Evolutionary conservation across 2,113 vertebrate genomes (phyloP), one percentile per base, ranked within the genome.

Genomic region (Lepus timidus): DNA sequence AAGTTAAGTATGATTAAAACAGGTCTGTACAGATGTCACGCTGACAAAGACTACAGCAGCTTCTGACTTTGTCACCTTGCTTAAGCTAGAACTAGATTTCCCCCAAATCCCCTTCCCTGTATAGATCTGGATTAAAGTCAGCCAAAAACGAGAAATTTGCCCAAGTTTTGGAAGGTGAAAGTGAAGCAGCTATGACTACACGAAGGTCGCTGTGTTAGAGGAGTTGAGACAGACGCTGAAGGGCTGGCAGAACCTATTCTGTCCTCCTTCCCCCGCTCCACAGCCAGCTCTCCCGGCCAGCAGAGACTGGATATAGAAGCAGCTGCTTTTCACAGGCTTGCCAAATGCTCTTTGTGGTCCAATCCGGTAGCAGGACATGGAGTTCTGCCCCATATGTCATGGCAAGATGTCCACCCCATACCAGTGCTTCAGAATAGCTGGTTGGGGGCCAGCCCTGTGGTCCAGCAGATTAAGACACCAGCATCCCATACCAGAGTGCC

Each of bases 111-210:
- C 22, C 33, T n/a, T 76, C 22, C 39, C 51, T 52, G 7, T n/a
- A 76, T 20, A 62, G 39, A 6, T 92, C 70, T 83, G 10, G 22
- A 11, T 83, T 88, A 88, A 71, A 71, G 31, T 20, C 64, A n/a
- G 31, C 62, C 36, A 31, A 91, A 76, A 68, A 83, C 1, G 14
- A 64, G 62, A 61, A 70, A 51, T 39, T 3, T 68, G 89, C 36
- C 76, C 44, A n/a, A 23, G n/a, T 52, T 78, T 17, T 78, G 16
- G 64, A 71, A 84, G 78, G 62, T 83, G 61, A 92, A 85, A 92
- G 27, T 14, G 49, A 78, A 64, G 74, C 23, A 62, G 39, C n/a
- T 84, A 29, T 19, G 29, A 33, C 52, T 36, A 31, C 0, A 39
- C 64, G 62, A 87, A 75, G 58, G 70, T 49, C 83, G 31, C 11